A percentile compares a stretch with the other conserved stretches of the same genome.
Conservation (phyloP, 2,113 vertebrate species). For the Vimba vimba region DNA sequence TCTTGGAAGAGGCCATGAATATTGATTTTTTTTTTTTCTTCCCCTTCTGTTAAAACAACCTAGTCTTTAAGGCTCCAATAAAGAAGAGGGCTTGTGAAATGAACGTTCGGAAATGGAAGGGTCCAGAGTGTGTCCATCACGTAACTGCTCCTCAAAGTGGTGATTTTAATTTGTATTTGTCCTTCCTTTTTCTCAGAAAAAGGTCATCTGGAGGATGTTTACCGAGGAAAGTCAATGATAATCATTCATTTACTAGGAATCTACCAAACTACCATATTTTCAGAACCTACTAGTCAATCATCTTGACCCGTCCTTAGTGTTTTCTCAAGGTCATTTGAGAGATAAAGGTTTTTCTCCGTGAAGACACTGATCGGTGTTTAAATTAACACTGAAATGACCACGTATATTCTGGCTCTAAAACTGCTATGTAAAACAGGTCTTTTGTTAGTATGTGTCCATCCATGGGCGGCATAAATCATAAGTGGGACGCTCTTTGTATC, state of each 20-base stretch:
- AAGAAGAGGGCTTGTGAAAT: slow-evolving; percentile 18
- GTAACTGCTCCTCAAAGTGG: background rate
- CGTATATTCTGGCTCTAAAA: background rate
- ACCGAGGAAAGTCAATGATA: background rate
- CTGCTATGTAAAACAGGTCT: slow-evolving; percentile 22
- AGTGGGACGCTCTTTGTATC: slow-evolving; percentile 32
- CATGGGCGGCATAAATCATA: slow-evolving; percentile 33
- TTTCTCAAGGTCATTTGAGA: background rate
- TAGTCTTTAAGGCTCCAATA: slow-evolving; percentile 29
- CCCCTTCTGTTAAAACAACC: slow-evolving; percentile 39
- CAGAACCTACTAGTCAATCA: background rate
- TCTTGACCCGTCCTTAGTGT: background rate
- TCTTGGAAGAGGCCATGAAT: slow-evolving; percentile 52
- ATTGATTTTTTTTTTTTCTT: slow-evolving; percentile 44
- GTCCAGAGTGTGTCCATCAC: slow-evolving; percentile 2
- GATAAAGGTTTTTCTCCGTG: background rate
- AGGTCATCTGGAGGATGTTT: slow-evolving; percentile 5
- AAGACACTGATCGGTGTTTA: background rate
- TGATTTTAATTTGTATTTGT: background rate
- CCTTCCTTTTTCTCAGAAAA: background rate
- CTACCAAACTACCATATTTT: background rate
- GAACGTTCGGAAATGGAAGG: background rate
- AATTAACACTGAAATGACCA: background rate
- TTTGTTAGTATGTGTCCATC: slow-evolving; percentile 16
- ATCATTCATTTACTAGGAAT: background rate